Base-by-base conservation (phyloP, 1,140 invertebrate genomes). In the Stratiolaelaps scimitus region DNA sequence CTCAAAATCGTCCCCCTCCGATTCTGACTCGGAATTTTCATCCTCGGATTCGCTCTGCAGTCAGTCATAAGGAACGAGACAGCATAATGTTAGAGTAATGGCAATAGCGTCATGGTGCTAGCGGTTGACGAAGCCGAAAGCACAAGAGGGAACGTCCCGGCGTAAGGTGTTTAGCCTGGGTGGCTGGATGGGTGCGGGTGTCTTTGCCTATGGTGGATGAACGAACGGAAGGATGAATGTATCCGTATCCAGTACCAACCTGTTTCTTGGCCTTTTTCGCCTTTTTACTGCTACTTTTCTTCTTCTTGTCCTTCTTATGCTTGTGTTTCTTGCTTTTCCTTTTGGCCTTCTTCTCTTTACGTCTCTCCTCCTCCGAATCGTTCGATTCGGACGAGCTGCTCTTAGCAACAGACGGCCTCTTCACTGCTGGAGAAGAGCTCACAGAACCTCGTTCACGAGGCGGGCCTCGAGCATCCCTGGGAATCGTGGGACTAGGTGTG, bases 301-400 rank as follows among this genome's bases (percentile, higher is more conserved):
- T 34, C 10, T 60, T 60, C 53, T 60, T 60, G 53, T 60, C 26
- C 20, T 60, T 60, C 53, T 60, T 60, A 40, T 40, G 34, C 34
- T 40, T 40, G 34, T 40, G 34, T 40, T 40, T 40, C 10, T 40
- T 40, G 34, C 34, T 40, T 23, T 60, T 60, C 20, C 26, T 60
- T 60, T 60, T 60, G 26, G 26, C 34, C 23, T 60, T 60, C 10
- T 60, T 60, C 26, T 60, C 53, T 60, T 23, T 26, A 17, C 34
- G 26, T 26, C 26, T 29, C 53, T 60, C 53, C 23, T 26, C 53
- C 15, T 60, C 26, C 1, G 53, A 26, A 19, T 60, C 53, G n/a
- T 60, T 23, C 1, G 53, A 60, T 23, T 60, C 53, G 1, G 53
- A 60, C 7, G 47, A 40, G 34, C 34, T 40, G 10, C 34, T 40